These are phyloP conservation scores for Achroia grisella DNA, from an alignment of 1,140 invertebrate species.

Conservation along the genomic window DNA sequence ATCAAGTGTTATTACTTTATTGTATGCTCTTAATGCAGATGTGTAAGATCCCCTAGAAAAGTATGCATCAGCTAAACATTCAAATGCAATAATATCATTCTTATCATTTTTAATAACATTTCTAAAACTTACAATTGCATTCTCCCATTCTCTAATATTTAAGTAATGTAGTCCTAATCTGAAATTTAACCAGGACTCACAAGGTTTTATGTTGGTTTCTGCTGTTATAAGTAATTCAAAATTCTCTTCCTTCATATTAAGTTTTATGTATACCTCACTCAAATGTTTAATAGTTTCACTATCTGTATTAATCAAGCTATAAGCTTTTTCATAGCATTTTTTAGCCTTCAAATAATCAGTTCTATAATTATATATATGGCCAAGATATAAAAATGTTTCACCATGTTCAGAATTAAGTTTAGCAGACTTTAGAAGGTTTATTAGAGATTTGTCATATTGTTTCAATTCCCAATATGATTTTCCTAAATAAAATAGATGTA, in stretches of 20 bases:
- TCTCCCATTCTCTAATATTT: conserved; percentile 79
- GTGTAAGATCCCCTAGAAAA: conserved; percentile 86
- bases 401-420: conserved; percentile 82
- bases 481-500: conserved; percentile 78
- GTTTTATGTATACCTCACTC: conserved; percentile 82
- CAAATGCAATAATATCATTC: conserved; percentile 83
- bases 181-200: conserved; percentile 86
- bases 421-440: conserved; percentile 82
- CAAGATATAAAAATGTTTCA: conserved; percentile 84
- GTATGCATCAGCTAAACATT: conserved; percentile 92
- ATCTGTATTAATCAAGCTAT: conserved; percentile 81
- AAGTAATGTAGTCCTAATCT: conserved; percentile 86
- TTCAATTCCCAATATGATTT: conserved; percentile 78
- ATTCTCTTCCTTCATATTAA: conserved; percentile 81
- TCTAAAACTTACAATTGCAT: conserved; percentile 85
- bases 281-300: conserved; percentile 81
- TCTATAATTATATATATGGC: conserved; percentile 80
- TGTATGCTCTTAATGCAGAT: conserved; percentile 90
- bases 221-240: conserved; percentile 79
- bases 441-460: conserved; percentile 76
- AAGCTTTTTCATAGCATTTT: conserved; percentile 89
- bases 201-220: conserved; percentile 61
- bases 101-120: conserved; percentile 84
- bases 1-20: conserved; percentile 81
- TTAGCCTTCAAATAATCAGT: conserved; percentile 80